These are phyloP conservation scores for Ctenopoma multispine DNA, from an alignment of 2,797 vertebrate genomes.

Conservation along the genomic window DNA sequence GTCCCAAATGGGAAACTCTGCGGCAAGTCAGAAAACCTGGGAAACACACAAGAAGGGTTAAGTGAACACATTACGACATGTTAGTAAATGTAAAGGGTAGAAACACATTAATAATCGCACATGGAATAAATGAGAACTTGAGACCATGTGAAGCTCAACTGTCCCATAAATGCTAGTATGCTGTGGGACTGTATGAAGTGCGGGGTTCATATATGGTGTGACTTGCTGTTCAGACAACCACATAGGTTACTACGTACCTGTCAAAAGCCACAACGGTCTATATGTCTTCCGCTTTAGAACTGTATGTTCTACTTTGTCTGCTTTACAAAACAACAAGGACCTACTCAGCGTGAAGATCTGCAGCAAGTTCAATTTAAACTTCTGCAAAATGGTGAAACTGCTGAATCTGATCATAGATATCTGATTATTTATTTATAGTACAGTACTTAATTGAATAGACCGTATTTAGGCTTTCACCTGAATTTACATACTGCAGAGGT, in stretches of 20 bases:
- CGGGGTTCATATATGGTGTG: constrained; percentile 32
- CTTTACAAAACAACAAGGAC: neutral
- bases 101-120: constrained; percentile 27
- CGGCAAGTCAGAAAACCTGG: constrained; percentile 17
- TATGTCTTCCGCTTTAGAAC: constrained; percentile 22
- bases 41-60: constrained; percentile 15
- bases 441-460: neutral
- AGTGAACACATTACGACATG: constrained; percentile 18
- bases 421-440: neutral
- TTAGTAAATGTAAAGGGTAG: constrained; percentile 29
- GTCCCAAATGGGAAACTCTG: constrained; percentile 10
- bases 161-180: constrained; percentile 25
- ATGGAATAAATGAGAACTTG: constrained; percentile 39
- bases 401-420: neutral
- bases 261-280: constrained; percentile 62
- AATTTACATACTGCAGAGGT: constrained; percentile 13
- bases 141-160: constrained; percentile 11
- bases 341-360: neutral
- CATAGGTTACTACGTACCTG: constrained; percentile 58
- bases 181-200: constrained; percentile 18
- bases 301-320: neutral
- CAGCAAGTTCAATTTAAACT: neutral
- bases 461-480: neutral
- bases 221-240: constrained; percentile 53
- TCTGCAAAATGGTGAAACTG: neutral